Evolutionary conservation across 30 jellyfish, hydroid and myxozoan genomes (phyloP), one percentile per base, ranked within the genome.

Genomic region (Cassiopea andromeda): DNA sequence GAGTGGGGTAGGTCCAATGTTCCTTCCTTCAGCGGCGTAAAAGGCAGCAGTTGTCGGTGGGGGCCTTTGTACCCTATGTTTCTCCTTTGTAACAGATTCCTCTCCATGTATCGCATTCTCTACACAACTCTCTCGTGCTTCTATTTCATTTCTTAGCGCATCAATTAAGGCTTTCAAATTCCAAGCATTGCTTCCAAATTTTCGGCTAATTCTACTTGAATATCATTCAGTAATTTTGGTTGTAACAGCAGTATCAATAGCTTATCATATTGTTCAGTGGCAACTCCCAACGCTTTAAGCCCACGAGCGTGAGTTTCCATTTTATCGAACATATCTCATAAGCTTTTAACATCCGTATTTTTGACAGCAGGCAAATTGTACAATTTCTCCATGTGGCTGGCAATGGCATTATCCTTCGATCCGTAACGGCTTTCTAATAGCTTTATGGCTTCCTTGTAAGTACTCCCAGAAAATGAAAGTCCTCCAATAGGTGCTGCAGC

Each of bases 401-500:
- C 2, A 66, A 83, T 47, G 8, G 69, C 47, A 2, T 10, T 16
- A 10, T 83, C 69, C 43, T 44, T 69, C 75, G 1, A 1, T 2
- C 89, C 93, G 73, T 46, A 85, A 7, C 93, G 46, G 0, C 50
- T 80, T 46, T 66, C 10, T 75, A 83, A 46, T 13, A 85, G 67
- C 7, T 69, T 47, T 4, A 73, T 48, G 48, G 90, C 90, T 45
- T 49, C 80, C 38, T 59, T 49, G 46, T 85, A 85, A 44, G 48
- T 85, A 44, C 16, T 66, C 16, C 16, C 90, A 3, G 90, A 59
- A 59, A 66, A 0, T 5, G 85, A 66, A 7, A 82, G 14, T 47
- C 84, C 84, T 12, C 67, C 64, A 19, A 82, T 82, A 18, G 90
- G 0, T 7, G 84, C 84, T 10, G 90, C 84, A 44, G 90, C 84